These are phyloP conservation scores for Macquaria ambigua DNA, from an alignment of 2,113 vertebrate species.

Conservation along the genomic window DNA sequence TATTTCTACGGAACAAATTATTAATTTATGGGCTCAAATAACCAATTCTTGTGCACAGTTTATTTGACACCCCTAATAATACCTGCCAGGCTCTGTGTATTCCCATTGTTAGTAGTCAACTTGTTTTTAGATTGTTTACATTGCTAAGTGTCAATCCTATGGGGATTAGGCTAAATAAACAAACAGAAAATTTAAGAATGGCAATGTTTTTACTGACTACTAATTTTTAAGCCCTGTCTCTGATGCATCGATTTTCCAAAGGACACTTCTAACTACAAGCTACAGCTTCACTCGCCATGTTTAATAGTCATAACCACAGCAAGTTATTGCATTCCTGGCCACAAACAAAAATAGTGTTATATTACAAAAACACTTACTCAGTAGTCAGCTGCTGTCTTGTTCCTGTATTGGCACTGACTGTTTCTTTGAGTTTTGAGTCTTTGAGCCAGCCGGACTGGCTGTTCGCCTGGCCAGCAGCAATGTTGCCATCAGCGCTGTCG, in stretches of 20 bases:
- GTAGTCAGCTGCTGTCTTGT: conserved; percentile 19
- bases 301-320: background rate
- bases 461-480: conserved; percentile 21
- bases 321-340: background rate
- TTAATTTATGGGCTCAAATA: background rate
- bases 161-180: background rate
- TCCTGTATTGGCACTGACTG: conserved; percentile 5
- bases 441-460: conserved; percentile 16
- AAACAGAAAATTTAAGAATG: background rate
- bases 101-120: background rate
- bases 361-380: background rate
- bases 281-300: background rate
- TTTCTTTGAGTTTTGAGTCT: conserved; percentile 33
- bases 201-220: no score
- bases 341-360: conserved; percentile 4
- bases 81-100: background rate
- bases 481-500: background rate
- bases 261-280: background rate
- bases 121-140: background rate
- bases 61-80: background rate
- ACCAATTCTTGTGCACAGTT: background rate
- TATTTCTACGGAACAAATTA: background rate
- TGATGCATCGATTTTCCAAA: background rate
- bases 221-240: no score
- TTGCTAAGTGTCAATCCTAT: background rate